phyloP scores from a whole-genome alignment of 2,888 invertebrate genomes.

The Brenthis daphne region DNA sequence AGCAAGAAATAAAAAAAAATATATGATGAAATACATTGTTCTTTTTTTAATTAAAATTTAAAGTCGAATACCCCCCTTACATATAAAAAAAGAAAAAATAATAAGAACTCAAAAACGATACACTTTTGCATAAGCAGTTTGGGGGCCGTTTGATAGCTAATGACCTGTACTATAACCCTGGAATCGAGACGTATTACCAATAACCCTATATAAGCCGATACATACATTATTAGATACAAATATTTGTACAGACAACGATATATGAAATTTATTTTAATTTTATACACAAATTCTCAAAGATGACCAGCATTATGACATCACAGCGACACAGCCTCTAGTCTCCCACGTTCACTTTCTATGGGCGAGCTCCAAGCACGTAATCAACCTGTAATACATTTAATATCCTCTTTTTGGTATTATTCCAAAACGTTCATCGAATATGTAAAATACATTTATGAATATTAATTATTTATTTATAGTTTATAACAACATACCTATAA shows the following conservation, averaged over 20 bases:
- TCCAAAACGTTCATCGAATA: not conserved
- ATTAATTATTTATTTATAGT: not conserved
- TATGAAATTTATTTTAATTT: not conserved
- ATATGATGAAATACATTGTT: no score
- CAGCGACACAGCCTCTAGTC: conserved; percentile 41
- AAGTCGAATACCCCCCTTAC: no score
- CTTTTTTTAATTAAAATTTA: no score
- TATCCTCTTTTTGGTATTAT: conserved; percentile 6
- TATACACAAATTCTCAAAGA: not conserved
- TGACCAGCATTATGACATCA: conserved; percentile 29
- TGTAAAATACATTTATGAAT: not conserved
- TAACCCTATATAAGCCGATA: no score
- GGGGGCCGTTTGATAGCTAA: no score
- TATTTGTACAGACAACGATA: not conserved
- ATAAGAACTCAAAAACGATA: no score
- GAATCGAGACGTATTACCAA: no score
- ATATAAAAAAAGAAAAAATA: no score
- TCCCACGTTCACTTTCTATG: conserved; percentile 72
- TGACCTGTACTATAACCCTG: no score
- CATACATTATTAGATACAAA: not conserved
- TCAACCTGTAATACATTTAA: conserved; percentile 46
- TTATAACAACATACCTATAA: no score
- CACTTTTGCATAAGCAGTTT: no score
- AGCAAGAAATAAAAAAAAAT: no score
- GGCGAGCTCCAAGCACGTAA: conserved; percentile 52